Evolutionary conservation across 2,888 invertebrate species (phyloP).

Genomic region (Andrena bicolor): DNA sequence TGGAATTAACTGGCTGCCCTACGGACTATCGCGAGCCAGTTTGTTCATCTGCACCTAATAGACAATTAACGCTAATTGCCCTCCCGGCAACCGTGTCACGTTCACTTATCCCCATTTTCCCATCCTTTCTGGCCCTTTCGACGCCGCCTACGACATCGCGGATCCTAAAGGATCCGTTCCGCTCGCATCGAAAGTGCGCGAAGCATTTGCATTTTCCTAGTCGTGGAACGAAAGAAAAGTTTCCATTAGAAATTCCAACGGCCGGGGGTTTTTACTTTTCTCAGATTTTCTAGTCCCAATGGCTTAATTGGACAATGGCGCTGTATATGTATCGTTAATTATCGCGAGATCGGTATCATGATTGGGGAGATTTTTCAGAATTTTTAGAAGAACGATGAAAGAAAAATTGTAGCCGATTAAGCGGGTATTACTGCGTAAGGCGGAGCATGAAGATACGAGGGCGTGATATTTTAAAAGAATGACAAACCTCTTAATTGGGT

Average conservation of each 20-base stretch:
- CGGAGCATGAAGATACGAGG: not conserved
- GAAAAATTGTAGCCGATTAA: constrained; percentile 4
- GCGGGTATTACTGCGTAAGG: not conserved
- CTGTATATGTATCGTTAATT: not conserved
- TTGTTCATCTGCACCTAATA: constrained; percentile 35
- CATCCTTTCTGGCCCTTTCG: not conserved
- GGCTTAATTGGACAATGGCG: not conserved
- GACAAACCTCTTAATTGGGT: not conserved
- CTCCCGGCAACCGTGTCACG: constrained; percentile 30
- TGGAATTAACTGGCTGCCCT: constrained; percentile 70
- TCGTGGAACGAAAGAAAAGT: constrained; percentile 28
- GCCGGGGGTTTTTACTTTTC: constrained; percentile 26
- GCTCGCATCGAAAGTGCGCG: not conserved
- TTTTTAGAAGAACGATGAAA: not conserved
- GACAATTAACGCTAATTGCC: constrained; percentile 69
- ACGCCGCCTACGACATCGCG: not conserved
- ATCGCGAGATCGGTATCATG: not conserved
- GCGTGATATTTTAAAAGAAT: not conserved
- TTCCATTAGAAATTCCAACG: constrained; percentile 43
- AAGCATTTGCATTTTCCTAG: constrained; percentile 14
- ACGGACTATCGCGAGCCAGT: constrained; percentile 52
- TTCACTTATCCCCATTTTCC: constrained; percentile 12
- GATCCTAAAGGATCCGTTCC: not conserved
- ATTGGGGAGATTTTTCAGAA: not conserved
- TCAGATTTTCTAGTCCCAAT: not conserved